These are phyloP conservation scores for Conomelus anceps DNA, from an alignment of 2,888 invertebrate genomes.

Conservation along the genomic window DNA sequence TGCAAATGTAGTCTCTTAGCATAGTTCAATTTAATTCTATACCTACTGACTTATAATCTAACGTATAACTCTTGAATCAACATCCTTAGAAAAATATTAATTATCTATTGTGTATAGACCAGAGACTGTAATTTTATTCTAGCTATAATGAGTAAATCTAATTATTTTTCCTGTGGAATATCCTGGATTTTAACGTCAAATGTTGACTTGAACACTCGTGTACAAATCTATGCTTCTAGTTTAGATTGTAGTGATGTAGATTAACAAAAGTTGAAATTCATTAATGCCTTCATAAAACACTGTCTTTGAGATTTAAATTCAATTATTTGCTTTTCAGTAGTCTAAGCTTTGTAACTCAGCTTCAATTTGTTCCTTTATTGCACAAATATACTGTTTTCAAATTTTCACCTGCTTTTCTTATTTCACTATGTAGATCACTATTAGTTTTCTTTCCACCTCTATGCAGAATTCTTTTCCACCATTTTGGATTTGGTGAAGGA, in stretches of 20 bases:
- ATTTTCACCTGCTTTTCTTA: not conserved
- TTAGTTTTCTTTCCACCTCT: not conserved
- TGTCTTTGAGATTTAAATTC: not conserved
- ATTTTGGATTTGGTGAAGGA: not conserved
- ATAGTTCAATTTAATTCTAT: too few species aligned
- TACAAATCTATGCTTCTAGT: not conserved
- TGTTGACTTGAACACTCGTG: not conserved
- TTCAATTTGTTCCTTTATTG: not conserved
- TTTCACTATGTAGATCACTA: not conserved
- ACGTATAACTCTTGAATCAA: not conserved
- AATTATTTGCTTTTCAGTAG: not conserved
- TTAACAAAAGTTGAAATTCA: not conserved
- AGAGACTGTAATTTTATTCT: conserved; percentile 15
- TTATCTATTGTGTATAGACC: conserved; percentile 22
- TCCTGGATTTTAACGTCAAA: not conserved
- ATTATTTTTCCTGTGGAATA: not conserved
- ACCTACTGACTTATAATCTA: too few species aligned
- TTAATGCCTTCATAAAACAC: not conserved
- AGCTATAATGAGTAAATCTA: not conserved
- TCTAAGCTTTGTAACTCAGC: not conserved
- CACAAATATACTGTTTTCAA: not conserved
- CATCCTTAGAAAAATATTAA: conserved; percentile 3
- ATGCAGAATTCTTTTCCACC: not conserved
- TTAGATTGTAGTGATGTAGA: not conserved
- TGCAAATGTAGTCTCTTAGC: too few species aligned